Conservation (phyloP, 1,140 invertebrate species). For the Halesus radiatus region DNA sequence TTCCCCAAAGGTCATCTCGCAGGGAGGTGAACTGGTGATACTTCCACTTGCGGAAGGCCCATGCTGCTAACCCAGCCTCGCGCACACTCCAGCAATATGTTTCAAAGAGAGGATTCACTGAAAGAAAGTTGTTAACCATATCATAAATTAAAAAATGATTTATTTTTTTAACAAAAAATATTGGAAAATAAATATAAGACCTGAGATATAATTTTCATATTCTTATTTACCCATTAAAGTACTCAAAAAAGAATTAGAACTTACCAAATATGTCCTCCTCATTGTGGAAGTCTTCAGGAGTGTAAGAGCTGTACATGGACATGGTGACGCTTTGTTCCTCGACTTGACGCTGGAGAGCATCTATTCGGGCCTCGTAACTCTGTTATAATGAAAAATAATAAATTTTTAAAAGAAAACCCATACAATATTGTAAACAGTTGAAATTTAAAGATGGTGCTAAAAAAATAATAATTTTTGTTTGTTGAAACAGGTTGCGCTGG, state of each 20-base stretch:
- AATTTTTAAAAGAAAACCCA: too few species aligned
- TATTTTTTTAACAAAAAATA: too few species aligned
- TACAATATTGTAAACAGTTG: too few species aligned
- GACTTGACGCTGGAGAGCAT: slow-evolving; percentile 96
- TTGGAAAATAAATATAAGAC: background rate
- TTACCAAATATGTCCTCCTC: slow-evolving; percentile 92
- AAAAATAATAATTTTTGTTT: too few species aligned
- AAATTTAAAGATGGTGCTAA: too few species aligned
- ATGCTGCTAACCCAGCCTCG: slow-evolving; percentile 92
- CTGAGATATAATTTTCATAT: too few species aligned
- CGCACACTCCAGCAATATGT: slow-evolving; percentile 96
- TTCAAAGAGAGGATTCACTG: slow-evolving; percentile 94
- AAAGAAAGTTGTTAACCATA: slow-evolving; percentile 62
- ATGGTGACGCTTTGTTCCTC: slow-evolving; percentile 99
- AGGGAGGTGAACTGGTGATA: slow-evolving; percentile 99
- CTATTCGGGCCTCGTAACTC: slow-evolving; percentile 98
- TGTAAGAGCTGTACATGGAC: slow-evolving; percentile 97
- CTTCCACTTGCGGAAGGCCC: slow-evolving; percentile 98
- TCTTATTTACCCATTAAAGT: background rate
- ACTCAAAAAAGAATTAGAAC: too few species aligned
- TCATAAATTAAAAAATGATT: too few species aligned
- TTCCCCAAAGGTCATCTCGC: slow-evolving; percentile 98
- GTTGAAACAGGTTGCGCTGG: too few species aligned
- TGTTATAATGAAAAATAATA: slow-evolving; percentile 62
- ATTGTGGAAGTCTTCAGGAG: slow-evolving; percentile 92